phyloP scores from a whole-genome alignment of 2,797 vertebrate genomes.

The Hyperoplus lanceolatus region DNA sequence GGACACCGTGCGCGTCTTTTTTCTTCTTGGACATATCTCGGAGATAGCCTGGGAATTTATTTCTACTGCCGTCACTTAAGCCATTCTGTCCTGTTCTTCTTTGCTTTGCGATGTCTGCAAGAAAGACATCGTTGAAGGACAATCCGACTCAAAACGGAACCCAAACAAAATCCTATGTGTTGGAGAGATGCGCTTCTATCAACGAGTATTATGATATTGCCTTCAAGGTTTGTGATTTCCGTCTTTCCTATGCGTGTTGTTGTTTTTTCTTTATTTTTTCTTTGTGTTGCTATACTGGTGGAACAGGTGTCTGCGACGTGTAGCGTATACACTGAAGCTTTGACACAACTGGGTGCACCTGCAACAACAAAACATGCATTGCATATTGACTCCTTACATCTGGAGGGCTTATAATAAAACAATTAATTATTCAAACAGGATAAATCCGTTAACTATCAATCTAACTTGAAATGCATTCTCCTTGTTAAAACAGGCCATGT shows the following conservation, averaged over 20 bases:
- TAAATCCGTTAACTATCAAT: background rate
- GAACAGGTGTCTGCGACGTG: constrained; percentile 45
- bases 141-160: constrained; percentile 85
- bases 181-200: constrained; percentile 87
- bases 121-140: constrained; percentile 81
- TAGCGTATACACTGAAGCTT: background rate
- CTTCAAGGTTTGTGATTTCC: constrained; percentile 86
- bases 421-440: background rate
- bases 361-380: constrained; percentile 19
- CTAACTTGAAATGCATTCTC: background rate
- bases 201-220: constrained; percentile 88
- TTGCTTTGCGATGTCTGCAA: constrained; percentile 82
- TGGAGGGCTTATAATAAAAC: constrained; percentile 21
- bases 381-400: constrained; percentile 32
- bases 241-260: constrained; percentile 26
- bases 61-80: too few species aligned
- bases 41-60: constrained; percentile 30
- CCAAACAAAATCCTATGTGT: constrained; percentile 77
- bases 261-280: background rate
- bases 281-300: constrained; percentile 3
- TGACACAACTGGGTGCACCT: constrained; percentile 40
- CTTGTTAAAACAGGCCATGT: constrained; percentile 15
- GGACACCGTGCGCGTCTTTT: constrained; percentile 58
- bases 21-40: constrained; percentile 59
- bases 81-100: constrained; percentile 11